A percentile compares a stretch with the other conserved stretches of the same genome.
phyloP scores from a whole-genome alignment of 2,888 invertebrate genomes.

The Serrognathus titanus region DNA sequence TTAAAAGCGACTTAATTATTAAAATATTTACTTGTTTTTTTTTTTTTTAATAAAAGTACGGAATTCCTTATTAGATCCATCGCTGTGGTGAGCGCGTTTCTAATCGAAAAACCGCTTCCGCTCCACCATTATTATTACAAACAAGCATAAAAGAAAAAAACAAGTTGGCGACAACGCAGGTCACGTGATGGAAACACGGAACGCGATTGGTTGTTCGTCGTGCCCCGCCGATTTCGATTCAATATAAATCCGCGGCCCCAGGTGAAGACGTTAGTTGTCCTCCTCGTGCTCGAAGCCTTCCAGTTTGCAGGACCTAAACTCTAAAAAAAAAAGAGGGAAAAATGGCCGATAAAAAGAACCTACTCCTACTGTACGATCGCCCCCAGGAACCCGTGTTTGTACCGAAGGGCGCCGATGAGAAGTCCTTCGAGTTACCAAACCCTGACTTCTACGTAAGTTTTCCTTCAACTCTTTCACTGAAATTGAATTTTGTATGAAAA shows the following conservation, averaged over 20 bases:
- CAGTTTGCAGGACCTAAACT: constrained; percentile 2
- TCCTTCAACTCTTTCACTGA: not conserved
- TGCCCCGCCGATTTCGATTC: constrained; percentile 6
- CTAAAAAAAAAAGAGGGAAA: too few species aligned
- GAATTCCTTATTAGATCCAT: too few species aligned
- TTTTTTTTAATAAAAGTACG: too few species aligned
- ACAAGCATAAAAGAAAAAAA: too few species aligned
- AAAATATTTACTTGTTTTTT: too few species aligned
- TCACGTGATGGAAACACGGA: not conserved
- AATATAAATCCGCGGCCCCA: constrained; percentile 2
- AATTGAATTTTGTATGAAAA: not conserved
- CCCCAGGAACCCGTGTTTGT: constrained; percentile 75
- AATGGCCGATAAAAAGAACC: constrained; percentile 50
- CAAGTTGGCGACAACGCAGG: too few species aligned
- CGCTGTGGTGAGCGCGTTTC: not conserved
- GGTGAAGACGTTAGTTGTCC: not conserved
- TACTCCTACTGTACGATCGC: constrained; percentile 68
- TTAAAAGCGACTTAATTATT: too few species aligned
- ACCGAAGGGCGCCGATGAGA: constrained; percentile 65
- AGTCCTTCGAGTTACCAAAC: constrained; percentile 60
- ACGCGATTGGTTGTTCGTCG: constrained; percentile 1
- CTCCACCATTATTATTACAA: too few species aligned
- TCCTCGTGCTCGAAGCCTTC: not conserved
- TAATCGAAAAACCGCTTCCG: constrained; percentile 13
- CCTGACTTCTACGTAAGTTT: constrained; percentile 58